These are phyloP conservation scores for Microctenopoma lineatum DNA, from an alignment of 2,797 vertebrate genomes.

Conservation along the genomic window DNA sequence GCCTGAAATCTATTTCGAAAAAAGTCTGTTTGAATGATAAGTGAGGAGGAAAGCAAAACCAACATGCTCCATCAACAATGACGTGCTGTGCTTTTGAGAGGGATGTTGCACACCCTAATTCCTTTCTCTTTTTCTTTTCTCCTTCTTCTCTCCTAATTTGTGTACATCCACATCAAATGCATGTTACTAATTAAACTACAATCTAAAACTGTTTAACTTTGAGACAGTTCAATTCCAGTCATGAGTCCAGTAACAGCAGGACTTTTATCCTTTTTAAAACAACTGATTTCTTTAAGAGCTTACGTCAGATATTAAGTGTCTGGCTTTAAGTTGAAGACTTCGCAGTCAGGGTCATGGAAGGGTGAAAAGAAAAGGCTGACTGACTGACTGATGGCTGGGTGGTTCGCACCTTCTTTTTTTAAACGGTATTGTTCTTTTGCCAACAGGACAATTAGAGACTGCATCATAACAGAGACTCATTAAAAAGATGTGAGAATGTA, in stretches of 20 bases:
- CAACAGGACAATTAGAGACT: constrained; percentile 56
- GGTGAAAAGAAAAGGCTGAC: constrained; percentile 47
- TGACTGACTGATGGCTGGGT: constrained; percentile 20
- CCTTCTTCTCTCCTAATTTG: neutral
- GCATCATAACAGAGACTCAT: constrained; percentile 62
- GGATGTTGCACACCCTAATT: neutral
- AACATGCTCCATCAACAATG: constrained; percentile 26
- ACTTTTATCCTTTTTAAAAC: constrained; percentile 1
- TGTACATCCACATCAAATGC: constrained; percentile 3
- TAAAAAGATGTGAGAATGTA: constrained; percentile 60
- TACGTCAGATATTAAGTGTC: constrained; percentile 58
- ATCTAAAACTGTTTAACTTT: constrained; percentile 28
- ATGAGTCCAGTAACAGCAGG: constrained; percentile 37
- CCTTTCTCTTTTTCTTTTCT: no score
- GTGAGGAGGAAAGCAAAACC: constrained; percentile 42
- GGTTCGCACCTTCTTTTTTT: constrained; percentile 32
- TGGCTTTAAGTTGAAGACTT: constrained; percentile 60
- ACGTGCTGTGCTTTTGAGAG: constrained; percentile 10
- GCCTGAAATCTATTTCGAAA: constrained; percentile 57
- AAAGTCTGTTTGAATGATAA: constrained; percentile 55
- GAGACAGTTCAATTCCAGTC: constrained; percentile 35
- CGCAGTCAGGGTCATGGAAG: constrained; percentile 53
- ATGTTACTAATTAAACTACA: constrained; percentile 5
- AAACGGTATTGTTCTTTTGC: constrained; percentile 56
- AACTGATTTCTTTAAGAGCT: constrained; percentile 55